Evolutionary conservation across 2,797 vertebrate genomes (phyloP), one percentile per base, ranked within the genome.

Genomic region (Micropoecilia bifurca): DNA sequence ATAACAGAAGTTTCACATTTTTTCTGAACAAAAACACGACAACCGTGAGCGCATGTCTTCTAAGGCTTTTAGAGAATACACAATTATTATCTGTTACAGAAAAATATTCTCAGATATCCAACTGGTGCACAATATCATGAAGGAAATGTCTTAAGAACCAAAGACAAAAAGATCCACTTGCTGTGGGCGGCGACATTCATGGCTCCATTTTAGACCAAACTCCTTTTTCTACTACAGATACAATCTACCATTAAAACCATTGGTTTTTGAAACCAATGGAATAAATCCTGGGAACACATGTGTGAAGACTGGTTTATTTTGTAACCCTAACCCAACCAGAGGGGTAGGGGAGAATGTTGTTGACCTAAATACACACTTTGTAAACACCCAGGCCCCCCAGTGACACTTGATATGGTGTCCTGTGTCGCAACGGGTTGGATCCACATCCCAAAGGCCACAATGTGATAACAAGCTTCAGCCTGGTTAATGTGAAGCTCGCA

Each of bases 321-420:
- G 22, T 89, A 73, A 75, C 63, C 47, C 13, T 46, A 53, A 25
- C 50, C 71, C 25, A 69, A 77, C 73, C 20, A 46, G 55, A 57
- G 75, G 43, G 39, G 76, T 72, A 79, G 69, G 74, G 79, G 46
- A 39, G n/a, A 82, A 78, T 79, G 78, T 81, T 88, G 83, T 75
- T 93, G 93, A 94, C 89, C 90, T 84, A 87, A 85, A 91, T 92
- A 87, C 73, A 25, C 80, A 36, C 84, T 85, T 83, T 89, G 78
- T 92, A 94, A 94, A 94, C 91, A 94, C 85, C 85, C 75, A 46
- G 82, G 74, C 83, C 82, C 85, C 84, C 74, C 50, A 25, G 7
- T 76, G 93, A 90, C 83, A 95, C 85, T 87, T 85, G 92, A 93
- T 91, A 92, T 82, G 87, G 82, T 86, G 84, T 83, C 78, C 71